Percentiles rank a stretch among this genome's conserved stretches.
phyloP scores from a whole-genome alignment of 2,888 invertebrate genomes.

The Augochlorella aurata region DNA sequence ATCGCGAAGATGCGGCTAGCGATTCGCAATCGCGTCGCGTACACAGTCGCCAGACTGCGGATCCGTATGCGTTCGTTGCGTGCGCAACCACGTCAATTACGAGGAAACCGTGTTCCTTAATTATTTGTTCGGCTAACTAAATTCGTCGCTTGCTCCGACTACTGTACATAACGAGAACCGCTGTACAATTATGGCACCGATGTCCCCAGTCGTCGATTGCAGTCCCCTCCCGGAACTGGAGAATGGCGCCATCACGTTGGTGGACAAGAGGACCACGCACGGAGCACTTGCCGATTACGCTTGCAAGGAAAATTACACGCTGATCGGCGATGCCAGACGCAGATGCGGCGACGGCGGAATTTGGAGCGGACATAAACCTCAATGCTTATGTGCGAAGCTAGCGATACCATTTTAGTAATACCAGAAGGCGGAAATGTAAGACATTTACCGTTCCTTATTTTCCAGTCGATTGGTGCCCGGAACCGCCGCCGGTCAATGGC shows the following conservation, averaged over 20 bases:
- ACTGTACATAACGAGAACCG: not conserved
- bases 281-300: conserved; percentile 90
- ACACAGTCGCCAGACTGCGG: not conserved
- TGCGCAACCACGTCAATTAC: not conserved
- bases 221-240: conserved; percentile 87
- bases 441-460: conserved; percentile 30
- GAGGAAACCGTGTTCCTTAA: not conserved
- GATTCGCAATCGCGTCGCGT: conserved; percentile 19
- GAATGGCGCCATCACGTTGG: conserved; percentile 88
- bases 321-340: conserved; percentile 89
- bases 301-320: conserved; percentile 93
- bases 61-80: not conserved
- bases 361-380: conserved; percentile 91
- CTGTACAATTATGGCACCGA: conserved; percentile 9
- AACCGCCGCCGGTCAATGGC: conserved; percentile 90
- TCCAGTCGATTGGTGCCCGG: conserved; percentile 91
- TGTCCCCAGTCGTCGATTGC: conserved; percentile 90
- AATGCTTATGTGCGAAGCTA: conserved; percentile 86
- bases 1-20: conserved; percentile 3
- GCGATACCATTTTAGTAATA: no score
- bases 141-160: not conserved
- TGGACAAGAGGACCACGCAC: conserved; percentile 89
- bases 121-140: not conserved
- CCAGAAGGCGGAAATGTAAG: not conserved
- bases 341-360: conserved; percentile 88